Evolutionary conservation across 2,797 vertebrate species (phyloP), one percentile per base, ranked within the genome.

Genomic region (Acrocephalus scirpaceus): DNA sequence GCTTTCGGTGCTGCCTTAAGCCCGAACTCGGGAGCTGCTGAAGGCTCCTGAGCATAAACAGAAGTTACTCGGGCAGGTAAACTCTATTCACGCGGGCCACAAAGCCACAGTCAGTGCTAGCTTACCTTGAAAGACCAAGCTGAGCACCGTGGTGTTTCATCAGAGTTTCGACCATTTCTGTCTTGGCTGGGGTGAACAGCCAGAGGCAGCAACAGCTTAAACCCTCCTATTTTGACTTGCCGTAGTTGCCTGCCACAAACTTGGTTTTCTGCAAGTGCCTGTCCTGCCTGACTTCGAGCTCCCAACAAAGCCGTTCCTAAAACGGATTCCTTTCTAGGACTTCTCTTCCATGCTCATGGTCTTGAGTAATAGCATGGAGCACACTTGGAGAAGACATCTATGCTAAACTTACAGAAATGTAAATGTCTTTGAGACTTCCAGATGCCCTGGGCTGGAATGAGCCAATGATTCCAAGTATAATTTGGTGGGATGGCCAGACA

Each of bases 1-100:
- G 0, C 54, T 7, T 7, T 19, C 2, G 4, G 23, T 2, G 72
- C 64, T 9, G 67, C 58, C 26, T 2, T 3, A 0, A 61, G 29
- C 29, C 21, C 20, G 6, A 15, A 0, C n/a, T 5, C n/a, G 16
- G 36, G n/a, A 11, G 15, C 1, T 36, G 36, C 25, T 18, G n/a
- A 13, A 11, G 38, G 45, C 65, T 7, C n/a, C 53, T 3, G 57
- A 7, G 69, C 29, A 4, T 17, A 58, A 71, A 7, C 0, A 30
- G 34, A 22, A 76, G 67, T 86, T 66, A 16, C 27, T 40, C 17
- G 13, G 19, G 18, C 50, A 13, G 29, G 34, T 36, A n/a, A 64
- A 54, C 20, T 10, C 36, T 9, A 1, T 30, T 56, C 45, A 4
- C 40, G 20, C 18, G 21, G 67, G 72, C 50, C 54, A 26, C 30